phyloP scores from a whole-genome alignment of 2,113 vertebrate species.

The Lepidothrix coronata region DNA sequence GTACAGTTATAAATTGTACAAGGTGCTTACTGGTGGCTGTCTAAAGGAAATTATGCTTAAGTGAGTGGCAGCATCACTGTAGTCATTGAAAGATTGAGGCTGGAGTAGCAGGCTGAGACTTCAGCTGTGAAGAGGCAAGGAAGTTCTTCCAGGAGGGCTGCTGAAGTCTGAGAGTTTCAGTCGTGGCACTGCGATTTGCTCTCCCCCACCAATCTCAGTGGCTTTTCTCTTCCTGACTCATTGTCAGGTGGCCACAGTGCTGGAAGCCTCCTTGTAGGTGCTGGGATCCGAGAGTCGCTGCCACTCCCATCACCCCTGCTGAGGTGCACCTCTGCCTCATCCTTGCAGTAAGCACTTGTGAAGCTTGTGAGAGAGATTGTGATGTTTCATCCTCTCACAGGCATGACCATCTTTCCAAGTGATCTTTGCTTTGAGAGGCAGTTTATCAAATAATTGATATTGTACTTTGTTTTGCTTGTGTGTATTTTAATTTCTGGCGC shows the following conservation, averaged over 20 bases:
- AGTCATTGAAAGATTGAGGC: neutral
- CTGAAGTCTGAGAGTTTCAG: neutral
- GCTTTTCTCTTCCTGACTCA: neutral
- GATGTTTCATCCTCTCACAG: neutral
- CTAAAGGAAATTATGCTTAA: neutral
- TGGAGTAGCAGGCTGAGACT: neutral
- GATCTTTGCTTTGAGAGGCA: neutral
- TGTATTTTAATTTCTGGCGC: neutral
- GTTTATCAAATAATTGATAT: neutral
- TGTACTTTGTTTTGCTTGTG: neutral
- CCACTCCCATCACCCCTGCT: neutral
- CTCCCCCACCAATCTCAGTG: neutral
- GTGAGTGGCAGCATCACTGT: neutral
- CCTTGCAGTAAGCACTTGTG: neutral
- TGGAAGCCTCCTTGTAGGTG: neutral
- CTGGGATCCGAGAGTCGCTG: fast-evolving
- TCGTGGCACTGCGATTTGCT: neutral
- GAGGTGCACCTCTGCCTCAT: neutral
- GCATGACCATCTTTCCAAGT: neutral
- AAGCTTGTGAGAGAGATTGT: neutral
- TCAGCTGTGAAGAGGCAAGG: neutral
- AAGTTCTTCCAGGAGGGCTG: neutral
- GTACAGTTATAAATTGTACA: neutral
- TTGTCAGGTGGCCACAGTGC: neutral
- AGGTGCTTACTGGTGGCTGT: neutral